phyloP scores from a whole-genome alignment of 2,797 vertebrate genomes.

The Bovichtus diacanthus region DNA sequence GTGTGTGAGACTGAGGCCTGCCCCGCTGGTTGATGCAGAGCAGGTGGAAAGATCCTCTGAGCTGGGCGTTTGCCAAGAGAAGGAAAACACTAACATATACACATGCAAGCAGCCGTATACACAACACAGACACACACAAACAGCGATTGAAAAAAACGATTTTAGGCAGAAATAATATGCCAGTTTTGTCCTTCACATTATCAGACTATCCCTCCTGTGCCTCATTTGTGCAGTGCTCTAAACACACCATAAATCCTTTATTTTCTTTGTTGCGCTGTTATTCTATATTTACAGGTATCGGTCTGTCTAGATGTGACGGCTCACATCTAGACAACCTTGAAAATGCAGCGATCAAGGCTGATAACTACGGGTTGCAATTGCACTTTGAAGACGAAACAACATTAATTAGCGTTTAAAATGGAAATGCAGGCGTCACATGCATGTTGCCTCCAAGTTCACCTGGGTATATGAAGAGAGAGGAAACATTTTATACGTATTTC shows the following conservation, averaged over 20 bases:
- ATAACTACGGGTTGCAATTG: slow-evolving; percentile 73
- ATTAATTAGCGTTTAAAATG: slow-evolving; percentile 80
- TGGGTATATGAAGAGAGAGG: slow-evolving; percentile 54
- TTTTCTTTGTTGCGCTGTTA: slow-evolving; percentile 76
- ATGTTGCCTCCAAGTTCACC: slow-evolving; percentile 62
- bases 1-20: slow-evolving; percentile 44
- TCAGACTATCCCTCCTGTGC: slow-evolving; percentile 71
- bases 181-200: slow-evolving; percentile 80
- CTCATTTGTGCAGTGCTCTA: slow-evolving; percentile 71
- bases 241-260: slow-evolving; percentile 65
- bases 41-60: slow-evolving; percentile 67
- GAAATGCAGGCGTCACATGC: slow-evolving; percentile 65
- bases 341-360: slow-evolving; percentile 76
- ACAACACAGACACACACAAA: slow-evolving; percentile 28
- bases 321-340: slow-evolving; percentile 80
- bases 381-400: slow-evolving; percentile 82
- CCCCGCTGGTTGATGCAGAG: slow-evolving; percentile 60
- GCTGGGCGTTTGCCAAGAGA: slow-evolving; percentile 66
- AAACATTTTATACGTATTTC: slow-evolving; percentile 71
- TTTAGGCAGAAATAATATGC: slow-evolving; percentile 66
- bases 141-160: slow-evolving; percentile 41
- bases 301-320: slow-evolving; percentile 70
- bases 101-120: slow-evolving; percentile 22
- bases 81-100: slow-evolving; percentile 34
- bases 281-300: slow-evolving; percentile 80